Evolutionary conservation across 2,888 invertebrate species (phyloP), one percentile per base, ranked within the genome.

Genomic region (Meganola albula): DNA sequence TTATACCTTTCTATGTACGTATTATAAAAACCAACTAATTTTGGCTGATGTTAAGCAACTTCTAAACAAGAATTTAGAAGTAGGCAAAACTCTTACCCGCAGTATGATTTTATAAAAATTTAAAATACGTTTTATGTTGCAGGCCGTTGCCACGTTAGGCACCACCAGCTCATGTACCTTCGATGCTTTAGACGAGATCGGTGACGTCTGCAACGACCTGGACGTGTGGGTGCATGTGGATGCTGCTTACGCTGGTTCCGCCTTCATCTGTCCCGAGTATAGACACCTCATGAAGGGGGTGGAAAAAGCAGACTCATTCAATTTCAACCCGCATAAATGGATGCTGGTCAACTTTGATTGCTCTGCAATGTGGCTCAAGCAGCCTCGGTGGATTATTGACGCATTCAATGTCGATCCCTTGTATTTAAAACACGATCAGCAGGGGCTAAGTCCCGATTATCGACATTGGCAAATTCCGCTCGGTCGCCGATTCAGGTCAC

Each of bases 261-360:
- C 99, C 0, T 96, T 99, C 70, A 94, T 99, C 51, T 99, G 99
- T 58, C 98, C 98, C 1, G 99, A 99, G 80, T 97, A 93, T 75
- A 92, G 97, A 23, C 91, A 95, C 63, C 83, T 96, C 12, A 94
- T 98, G 92, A 91, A 92, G 51, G 96, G 96, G 12, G 74, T 95
- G 4, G 94, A 99, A 75, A 89, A 90, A 38, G 98, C 97, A 0
- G 95, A 97, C 63, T 99, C 98, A 0, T 98, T 99, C 74, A 98
- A 99, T 76, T 98, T 99, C 67, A 99, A 99, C 72, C 99, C 99
- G 0, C 99, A 99, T 77, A 99, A 99, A 79, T 99, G 99, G 99
- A 87, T 99, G 90, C 77, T 99, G 50, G 96, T 99, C n/a, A 99
- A 97, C 75, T 99, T 99, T 59, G 99, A 99, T 76, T 99, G 99